Percentiles rank a stretch among this genome's conserved stretches.
phyloP scores from a whole-genome alignment of 2,888 invertebrate genomes.

The Dastarcus helophoroides region DNA sequence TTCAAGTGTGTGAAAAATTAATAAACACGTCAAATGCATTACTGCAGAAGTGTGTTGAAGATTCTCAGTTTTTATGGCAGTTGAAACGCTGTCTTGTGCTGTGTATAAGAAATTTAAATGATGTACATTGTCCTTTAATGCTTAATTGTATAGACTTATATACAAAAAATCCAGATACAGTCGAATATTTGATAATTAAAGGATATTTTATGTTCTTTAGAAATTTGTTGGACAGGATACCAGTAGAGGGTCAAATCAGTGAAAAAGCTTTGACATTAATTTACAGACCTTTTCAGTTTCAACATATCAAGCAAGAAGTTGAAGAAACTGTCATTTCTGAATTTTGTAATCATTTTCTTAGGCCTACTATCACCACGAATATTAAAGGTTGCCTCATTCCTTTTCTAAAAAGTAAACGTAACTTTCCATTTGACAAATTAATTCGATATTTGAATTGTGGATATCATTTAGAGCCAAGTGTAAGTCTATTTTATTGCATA shows the following conservation, averaged over 20 bases:
- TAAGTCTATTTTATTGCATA: constrained; percentile 54
- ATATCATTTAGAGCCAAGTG: constrained; percentile 37
- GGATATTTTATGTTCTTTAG: constrained; percentile 67
- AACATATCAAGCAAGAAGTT: constrained; percentile 41
- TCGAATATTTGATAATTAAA: constrained; percentile 45
- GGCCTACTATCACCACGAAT: constrained; percentile 53
- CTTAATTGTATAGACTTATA: constrained; percentile 70
- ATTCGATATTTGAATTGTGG: constrained; percentile 30
- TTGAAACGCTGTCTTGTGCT: constrained; percentile 30
- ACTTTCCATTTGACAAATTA: constrained; percentile 41
- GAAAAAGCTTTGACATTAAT: constrained; percentile 66
- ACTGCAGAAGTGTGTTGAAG: constrained; percentile 12
- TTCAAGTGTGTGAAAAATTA: too few relatives aligned
- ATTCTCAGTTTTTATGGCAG: constrained; percentile 37
- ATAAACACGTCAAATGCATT: too few relatives aligned
- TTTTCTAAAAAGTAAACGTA: constrained; percentile 42
- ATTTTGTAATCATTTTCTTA: constrained; percentile 56
- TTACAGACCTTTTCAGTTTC: constrained; percentile 57
- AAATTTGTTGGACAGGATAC: constrained; percentile 53
- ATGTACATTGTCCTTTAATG: constrained; percentile 48
- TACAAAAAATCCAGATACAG: constrained; percentile 41
- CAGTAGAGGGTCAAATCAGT: constrained; percentile 40
- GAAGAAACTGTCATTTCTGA: constrained; percentile 40
- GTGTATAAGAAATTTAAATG: constrained; percentile 26
- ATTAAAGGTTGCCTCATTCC: constrained; percentile 61